A percentile compares a stretch with the other conserved stretches of the same genome.
phyloP scores from a whole-genome alignment of 2,113 vertebrate genomes.

The Halcyon malimbica region DNA sequence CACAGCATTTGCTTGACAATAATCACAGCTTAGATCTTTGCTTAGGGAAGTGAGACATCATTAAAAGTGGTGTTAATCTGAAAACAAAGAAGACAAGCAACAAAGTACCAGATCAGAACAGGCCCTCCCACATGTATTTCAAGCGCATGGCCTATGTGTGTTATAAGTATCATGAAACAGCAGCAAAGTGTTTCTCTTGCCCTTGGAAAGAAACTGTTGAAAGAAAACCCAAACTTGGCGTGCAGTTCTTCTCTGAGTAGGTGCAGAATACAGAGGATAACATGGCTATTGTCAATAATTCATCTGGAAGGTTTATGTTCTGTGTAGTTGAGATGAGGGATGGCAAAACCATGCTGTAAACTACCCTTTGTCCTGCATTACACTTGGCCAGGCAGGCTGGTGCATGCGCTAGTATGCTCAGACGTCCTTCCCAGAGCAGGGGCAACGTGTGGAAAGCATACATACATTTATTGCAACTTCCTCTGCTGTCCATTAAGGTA shows the following conservation, averaged over 20 bases:
- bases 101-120: background rate
- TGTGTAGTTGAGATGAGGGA: background rate
- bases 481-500: background rate
- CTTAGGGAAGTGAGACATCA: background rate
- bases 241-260: background rate
- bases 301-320: background rate
- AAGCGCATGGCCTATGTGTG: background rate
- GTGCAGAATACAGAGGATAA: background rate
- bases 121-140: fast-evolving
- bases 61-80: background rate
- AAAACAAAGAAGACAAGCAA: background rate
- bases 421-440: background rate
- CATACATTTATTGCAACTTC: background rate
- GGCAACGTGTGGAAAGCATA: fast-evolving
- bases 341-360: background rate
- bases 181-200: background rate
- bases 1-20: background rate
- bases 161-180: background rate
- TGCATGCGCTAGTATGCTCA: fast-evolving
- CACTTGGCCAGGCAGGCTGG: background rate
- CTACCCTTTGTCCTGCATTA: background rate
- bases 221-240: background rate
- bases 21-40: background rate
- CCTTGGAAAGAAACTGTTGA: background rate
- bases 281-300: background rate